These are phyloP conservation scores for Drosophila tristis DNA, from an alignment of 1,140 invertebrate genomes.

Conservation along the genomic window DNA sequence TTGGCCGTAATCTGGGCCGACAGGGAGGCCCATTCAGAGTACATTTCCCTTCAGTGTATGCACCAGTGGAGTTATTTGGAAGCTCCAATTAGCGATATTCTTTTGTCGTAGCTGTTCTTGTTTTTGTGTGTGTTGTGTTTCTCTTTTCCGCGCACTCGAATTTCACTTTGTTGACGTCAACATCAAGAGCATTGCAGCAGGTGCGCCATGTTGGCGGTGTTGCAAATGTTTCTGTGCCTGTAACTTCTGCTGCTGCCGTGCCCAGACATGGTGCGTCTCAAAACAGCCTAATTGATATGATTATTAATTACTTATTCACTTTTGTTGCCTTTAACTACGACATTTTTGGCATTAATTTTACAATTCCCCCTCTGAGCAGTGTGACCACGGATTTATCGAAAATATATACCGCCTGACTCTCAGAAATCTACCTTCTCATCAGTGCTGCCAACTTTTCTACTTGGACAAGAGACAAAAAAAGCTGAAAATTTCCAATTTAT, in stretches of 20 bases:
- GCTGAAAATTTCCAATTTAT: too few species aligned
- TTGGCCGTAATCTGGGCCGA: slow-evolving; percentile 88
- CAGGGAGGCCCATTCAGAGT: slow-evolving; percentile 93
- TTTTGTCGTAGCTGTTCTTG: background rate
- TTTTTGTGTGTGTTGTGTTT: slow-evolving; percentile 2
- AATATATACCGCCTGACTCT: too few species aligned
- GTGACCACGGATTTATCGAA: too few species aligned
- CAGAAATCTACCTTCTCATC: too few species aligned
- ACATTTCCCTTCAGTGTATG: slow-evolving; percentile 86
- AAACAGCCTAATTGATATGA: too few species aligned
- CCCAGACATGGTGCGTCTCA: background rate
- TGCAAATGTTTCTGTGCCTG: slow-evolving; percentile 18
- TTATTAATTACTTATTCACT: too few species aligned
- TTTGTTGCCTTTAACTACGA: too few species aligned
- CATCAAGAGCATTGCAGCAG: slow-evolving; percentile 39
- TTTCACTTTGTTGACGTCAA: slow-evolving; percentile 66
- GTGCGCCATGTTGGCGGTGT: slow-evolving; percentile 45
- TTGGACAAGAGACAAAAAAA: too few species aligned
- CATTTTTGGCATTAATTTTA: too few species aligned
- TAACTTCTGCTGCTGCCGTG: slow-evolving; percentile 22
- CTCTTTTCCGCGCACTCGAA: slow-evolving; percentile 19
- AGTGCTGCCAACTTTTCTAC: too few species aligned
- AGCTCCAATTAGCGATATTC: background rate
- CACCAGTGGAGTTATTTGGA: background rate
- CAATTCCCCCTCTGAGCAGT: too few species aligned